Conservation (phyloP, 2,797 vertebrate species). For the Melanitta fusca region DNA sequence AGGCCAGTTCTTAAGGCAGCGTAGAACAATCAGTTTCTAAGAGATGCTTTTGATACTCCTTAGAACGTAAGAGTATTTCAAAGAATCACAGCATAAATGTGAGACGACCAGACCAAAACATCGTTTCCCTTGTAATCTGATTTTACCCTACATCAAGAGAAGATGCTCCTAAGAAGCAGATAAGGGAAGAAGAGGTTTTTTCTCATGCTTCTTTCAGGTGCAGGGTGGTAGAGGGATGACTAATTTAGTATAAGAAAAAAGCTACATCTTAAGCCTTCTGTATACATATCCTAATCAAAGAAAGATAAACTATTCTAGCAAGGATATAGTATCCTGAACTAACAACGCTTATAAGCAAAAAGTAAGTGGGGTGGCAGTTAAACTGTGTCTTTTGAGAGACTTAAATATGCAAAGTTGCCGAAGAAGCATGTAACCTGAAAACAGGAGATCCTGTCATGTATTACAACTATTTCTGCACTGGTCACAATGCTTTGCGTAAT, state of each 20-base stretch:
- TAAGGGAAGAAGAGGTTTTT: rapidly evolving
- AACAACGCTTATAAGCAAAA: not conserved
- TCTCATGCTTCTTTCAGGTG: not conserved
- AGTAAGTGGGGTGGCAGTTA: too few species aligned
- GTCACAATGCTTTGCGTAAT: not conserved
- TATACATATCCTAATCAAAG: not conserved
- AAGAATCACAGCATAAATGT: not conserved
- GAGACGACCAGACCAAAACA: not conserved
- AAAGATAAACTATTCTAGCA: not conserved
- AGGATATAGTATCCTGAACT: not conserved
- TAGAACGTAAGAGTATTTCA: not conserved
- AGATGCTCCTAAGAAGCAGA: rapidly evolving
- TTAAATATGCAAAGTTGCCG: not conserved
- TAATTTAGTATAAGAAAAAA: not conserved
- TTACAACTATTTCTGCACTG: not conserved
- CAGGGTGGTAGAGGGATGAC: not conserved
- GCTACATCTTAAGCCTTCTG: not conserved
- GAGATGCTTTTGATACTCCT: not conserved
- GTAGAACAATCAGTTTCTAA: too few species aligned
- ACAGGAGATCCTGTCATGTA: not conserved
- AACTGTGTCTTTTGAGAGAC: not conserved
- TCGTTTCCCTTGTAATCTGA: not conserved
- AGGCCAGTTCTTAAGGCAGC: not conserved
- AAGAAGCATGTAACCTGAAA: not conserved
- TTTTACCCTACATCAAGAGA: not conserved